These are phyloP conservation scores for Enteromius paludinosus DNA, from an alignment of 2,797 vertebrate species.

Conservation along the genomic window DNA sequence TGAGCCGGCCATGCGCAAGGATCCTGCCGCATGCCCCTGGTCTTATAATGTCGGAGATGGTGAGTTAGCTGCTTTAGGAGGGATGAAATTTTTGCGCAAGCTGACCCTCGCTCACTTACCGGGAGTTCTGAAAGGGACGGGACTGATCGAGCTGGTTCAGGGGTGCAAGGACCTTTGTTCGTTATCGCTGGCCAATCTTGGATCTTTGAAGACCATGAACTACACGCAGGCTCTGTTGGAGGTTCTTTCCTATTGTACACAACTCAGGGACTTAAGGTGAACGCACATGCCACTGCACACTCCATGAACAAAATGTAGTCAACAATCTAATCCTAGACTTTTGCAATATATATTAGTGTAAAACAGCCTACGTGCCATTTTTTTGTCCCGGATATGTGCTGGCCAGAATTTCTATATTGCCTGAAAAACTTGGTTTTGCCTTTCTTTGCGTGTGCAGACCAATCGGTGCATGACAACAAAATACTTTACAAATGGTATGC, in stretches of 20 bases:
- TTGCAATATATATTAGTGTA: too few relatives aligned
- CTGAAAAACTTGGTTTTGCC: too few relatives aligned
- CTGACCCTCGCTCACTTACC: conserved; percentile 93
- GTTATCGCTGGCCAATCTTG: conserved; percentile 92
- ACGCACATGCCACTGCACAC: background rate
- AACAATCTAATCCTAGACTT: background rate
- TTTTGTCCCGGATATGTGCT: too few relatives aligned
- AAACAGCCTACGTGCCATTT: too few relatives aligned
- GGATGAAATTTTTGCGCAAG: conserved; percentile 80
- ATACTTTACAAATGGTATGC: too few relatives aligned
- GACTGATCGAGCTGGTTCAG: conserved; percentile 83
- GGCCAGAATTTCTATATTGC: too few relatives aligned
- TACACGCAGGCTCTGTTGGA: conserved; percentile 88
- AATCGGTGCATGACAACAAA: too few relatives aligned
- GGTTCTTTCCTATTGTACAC: conserved; percentile 86
- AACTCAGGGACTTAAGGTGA: conserved; percentile 84
- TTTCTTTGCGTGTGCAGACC: background rate
- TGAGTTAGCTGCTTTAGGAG: conserved; percentile 86
- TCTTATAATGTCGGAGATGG: conserved; percentile 85
- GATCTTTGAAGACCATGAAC: conserved; percentile 87
- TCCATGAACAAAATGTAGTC: background rate
- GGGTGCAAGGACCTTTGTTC: conserved; percentile 85
- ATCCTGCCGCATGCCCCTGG: conserved; percentile 86
- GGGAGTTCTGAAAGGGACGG: conserved; percentile 87
- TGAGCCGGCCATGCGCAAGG: conserved; percentile 89